These are phyloP conservation scores for rat (Rattus norvegicus) DNA, from an alignment of 2,113 vertebrate species.

Conservation along the genomic window DNA sequence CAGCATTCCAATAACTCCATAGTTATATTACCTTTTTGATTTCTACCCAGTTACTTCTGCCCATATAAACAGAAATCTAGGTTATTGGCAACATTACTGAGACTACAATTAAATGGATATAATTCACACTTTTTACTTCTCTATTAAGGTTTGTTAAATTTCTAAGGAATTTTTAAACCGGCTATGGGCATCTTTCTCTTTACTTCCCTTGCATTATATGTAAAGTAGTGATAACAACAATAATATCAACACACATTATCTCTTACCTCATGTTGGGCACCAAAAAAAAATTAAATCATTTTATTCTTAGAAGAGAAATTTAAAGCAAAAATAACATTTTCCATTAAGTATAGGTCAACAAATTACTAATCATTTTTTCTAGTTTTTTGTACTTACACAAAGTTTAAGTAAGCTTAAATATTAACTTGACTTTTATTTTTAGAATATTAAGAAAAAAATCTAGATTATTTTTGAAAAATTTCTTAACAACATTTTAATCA, in stretches of 20 bases:
- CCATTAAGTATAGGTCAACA: background rate
- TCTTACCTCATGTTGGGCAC: background rate
- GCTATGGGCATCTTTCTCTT: background rate
- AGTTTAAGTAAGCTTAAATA: background rate
- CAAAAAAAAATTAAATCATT: background rate
- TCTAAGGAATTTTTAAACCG: background rate
- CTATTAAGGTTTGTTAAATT: background rate
- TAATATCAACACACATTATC: background rate
- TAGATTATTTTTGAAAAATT: background rate
- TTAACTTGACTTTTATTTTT: background rate
- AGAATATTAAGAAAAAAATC: background rate
- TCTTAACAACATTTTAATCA: background rate
- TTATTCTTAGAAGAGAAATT: background rate
- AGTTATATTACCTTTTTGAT: background rate
- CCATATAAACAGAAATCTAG: background rate
- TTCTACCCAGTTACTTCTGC: background rate
- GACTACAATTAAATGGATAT: background rate
- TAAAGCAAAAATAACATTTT: conserved; percentile 4
- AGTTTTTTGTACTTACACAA: background rate
- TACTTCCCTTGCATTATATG: background rate
- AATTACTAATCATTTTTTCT: background rate
- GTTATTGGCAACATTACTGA: background rate
- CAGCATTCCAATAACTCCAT: background rate
- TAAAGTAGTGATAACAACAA: background rate
- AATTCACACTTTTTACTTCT: background rate